A percentile compares a stretch with the other conserved stretches of the same genome.
phyloP scores from a whole-genome alignment of 2,797 vertebrate genomes.

The Cyprinella venusta region DNA sequence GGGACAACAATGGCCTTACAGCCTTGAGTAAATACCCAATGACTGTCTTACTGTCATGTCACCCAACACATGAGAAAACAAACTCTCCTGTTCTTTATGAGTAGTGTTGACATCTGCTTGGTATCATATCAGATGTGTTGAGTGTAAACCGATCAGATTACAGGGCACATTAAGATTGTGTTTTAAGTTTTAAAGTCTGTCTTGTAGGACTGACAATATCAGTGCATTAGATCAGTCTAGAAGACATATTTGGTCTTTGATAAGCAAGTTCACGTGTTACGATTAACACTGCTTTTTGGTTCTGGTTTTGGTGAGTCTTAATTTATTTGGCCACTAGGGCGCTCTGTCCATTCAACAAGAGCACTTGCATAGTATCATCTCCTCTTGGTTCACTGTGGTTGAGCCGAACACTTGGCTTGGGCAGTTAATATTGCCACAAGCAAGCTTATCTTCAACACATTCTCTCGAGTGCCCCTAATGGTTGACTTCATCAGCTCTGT shows the following conservation, averaged over 20 bases:
- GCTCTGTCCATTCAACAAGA: conserved; percentile 44
- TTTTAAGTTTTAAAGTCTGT: background rate
- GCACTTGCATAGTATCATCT: conserved; percentile 47
- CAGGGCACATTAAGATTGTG: conserved; percentile 8
- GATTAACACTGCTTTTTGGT: conserved; percentile 2
- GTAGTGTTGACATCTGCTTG: conserved; percentile 40
- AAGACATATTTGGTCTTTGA: background rate
- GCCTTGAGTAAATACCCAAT: conserved; percentile 47
- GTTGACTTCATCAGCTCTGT: conserved; percentile 11
- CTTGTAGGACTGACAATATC: background rate
- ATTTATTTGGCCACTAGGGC: conserved; percentile 38
- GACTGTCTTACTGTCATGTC: conserved; percentile 52
- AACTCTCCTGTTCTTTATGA: conserved; percentile 50
- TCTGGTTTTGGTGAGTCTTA: background rate
- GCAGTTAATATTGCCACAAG: conserved; percentile 24
- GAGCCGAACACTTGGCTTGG: conserved; percentile 17
- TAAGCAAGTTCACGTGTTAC: background rate
- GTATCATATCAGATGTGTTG: conserved; percentile 31
- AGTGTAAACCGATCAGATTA: conserved; percentile 40
- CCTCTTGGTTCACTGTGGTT: conserved; percentile 5
- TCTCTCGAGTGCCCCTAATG: conserved; percentile 34
- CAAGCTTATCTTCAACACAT: conserved; percentile 29
- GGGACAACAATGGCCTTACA: conserved; percentile 46
- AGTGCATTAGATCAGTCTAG: conserved; percentile 9
- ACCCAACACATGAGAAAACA: conserved; percentile 51